A percentile compares a stretch with the other conserved stretches of the same genome.
These are phyloP conservation scores for Cavia aperea DNA, from an alignment of 2,113 vertebrate genomes.

Conservation along the genomic window DNA sequence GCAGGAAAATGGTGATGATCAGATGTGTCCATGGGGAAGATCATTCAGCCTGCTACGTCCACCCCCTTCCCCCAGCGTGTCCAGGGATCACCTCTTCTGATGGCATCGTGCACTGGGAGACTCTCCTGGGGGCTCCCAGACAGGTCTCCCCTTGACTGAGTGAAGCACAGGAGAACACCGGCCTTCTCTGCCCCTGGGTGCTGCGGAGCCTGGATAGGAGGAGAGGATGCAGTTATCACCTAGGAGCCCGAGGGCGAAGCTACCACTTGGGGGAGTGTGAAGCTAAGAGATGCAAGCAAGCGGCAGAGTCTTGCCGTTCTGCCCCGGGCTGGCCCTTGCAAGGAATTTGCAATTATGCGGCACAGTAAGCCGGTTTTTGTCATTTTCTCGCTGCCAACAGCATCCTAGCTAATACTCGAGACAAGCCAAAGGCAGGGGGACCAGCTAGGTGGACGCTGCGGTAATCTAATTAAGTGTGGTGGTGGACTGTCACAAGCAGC, in stretches of 20 bases:
- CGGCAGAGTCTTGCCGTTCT: neutral
- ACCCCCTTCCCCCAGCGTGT: neutral
- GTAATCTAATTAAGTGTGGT: neutral
- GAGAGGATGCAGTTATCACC: neutral
- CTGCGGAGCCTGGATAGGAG: neutral
- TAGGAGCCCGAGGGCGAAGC: constrained; percentile 11
- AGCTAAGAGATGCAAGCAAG: constrained; percentile 48
- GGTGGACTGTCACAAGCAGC: neutral
- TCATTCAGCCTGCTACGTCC: neutral
- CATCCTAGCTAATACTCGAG: neutral
- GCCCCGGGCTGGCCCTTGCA: neutral
- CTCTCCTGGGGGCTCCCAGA: neutral
- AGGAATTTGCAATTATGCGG: neutral
- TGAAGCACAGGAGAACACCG: neutral
- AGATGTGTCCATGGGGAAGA: neutral
- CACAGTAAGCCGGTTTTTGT: neutral
- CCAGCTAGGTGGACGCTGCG: neutral
- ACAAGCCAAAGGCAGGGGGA: too few relatives aligned
- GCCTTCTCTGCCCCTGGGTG: neutral
- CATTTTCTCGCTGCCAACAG: neutral
- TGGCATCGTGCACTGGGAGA: neutral
- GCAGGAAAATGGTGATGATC: neutral
- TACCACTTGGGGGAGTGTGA: constrained; percentile 67
- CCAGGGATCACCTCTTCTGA: neutral
- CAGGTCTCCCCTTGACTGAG: neutral